These are phyloP conservation scores for Rhipidura dahli DNA, from an alignment of 2,113 vertebrate species.

Conservation along the genomic window DNA sequence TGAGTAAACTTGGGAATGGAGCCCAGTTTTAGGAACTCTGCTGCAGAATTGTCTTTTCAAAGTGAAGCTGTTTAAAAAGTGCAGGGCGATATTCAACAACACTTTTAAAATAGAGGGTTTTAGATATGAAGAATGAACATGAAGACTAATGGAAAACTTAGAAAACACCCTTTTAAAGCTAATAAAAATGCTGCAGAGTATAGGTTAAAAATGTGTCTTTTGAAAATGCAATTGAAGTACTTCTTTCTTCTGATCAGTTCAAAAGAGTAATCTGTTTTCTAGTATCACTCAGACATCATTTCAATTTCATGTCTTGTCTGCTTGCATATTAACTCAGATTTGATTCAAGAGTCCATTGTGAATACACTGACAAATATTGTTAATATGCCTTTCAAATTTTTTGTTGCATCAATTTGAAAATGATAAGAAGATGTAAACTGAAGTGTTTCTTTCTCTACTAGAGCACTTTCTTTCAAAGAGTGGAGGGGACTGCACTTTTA, in stretches of 20 bases:
- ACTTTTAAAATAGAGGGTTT: background rate
- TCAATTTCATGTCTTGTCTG: background rate
- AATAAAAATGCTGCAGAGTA: background rate
- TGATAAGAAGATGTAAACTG: constrained; percentile 55
- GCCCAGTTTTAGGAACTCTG: background rate
- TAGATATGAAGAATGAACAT: background rate
- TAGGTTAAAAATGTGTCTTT: background rate
- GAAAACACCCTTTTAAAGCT: background rate
- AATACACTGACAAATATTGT: constrained; percentile 20
- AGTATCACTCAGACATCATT: background rate
- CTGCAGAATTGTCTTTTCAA: background rate
- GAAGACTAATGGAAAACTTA: background rate
- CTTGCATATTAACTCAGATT: constrained; percentile 10
- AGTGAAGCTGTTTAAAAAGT: background rate
- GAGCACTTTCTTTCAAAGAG: constrained; percentile 97
- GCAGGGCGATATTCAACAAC: background rate
- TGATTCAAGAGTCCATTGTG: background rate
- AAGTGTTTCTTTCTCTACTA: constrained; percentile 90
- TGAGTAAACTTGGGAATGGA: background rate
- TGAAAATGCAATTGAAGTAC: background rate
- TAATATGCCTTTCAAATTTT: constrained; percentile 44
- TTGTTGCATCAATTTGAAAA: constrained; percentile 73
- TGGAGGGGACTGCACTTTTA: constrained; percentile 92
- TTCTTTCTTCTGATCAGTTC: background rate
- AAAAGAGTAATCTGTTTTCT: background rate